Percentiles rank a stretch among this genome's conserved stretches.
These are phyloP conservation scores for Drosophila kambysellisi DNA, from an alignment of 2,888 invertebrate species.

Conservation along the genomic window DNA sequence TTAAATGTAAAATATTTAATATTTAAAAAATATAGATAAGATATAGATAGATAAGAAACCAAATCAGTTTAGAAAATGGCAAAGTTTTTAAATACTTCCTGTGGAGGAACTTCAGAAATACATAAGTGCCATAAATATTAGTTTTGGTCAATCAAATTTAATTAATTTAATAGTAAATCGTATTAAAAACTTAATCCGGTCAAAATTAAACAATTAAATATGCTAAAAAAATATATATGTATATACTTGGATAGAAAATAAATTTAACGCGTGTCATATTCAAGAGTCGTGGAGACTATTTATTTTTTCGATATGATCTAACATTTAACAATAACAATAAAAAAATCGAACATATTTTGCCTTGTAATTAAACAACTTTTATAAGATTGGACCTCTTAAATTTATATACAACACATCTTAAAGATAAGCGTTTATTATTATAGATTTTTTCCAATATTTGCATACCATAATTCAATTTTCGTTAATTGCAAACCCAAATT, in stretches of 20 bases:
- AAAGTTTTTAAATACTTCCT: neutral
- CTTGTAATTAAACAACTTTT: neutral
- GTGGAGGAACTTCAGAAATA: neutral
- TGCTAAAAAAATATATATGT: too few relatives aligned
- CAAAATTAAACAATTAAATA: too few relatives aligned
- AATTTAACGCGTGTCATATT: neutral
- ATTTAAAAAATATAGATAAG: neutral
- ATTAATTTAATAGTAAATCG: neutral
- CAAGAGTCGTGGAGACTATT: neutral
- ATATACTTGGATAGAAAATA: neutral
- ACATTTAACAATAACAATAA: too few relatives aligned
- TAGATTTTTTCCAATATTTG: neutral
- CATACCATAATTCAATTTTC: neutral
- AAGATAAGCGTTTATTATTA: neutral
- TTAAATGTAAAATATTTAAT: neutral
- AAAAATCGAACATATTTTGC: neutral
- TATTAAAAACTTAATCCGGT: too few relatives aligned
- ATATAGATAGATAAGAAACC: too few relatives aligned
- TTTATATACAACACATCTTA: neutral
- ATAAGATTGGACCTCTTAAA: neutral
- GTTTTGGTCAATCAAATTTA: neutral
- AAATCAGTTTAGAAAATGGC: neutral
- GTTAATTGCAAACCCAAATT: neutral
- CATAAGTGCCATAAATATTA: neutral
- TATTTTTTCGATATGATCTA: neutral